These are phyloP conservation scores for Oreochromis spilurus DNA, from an alignment of 2,113 vertebrate genomes.

Conservation along the genomic window DNA sequence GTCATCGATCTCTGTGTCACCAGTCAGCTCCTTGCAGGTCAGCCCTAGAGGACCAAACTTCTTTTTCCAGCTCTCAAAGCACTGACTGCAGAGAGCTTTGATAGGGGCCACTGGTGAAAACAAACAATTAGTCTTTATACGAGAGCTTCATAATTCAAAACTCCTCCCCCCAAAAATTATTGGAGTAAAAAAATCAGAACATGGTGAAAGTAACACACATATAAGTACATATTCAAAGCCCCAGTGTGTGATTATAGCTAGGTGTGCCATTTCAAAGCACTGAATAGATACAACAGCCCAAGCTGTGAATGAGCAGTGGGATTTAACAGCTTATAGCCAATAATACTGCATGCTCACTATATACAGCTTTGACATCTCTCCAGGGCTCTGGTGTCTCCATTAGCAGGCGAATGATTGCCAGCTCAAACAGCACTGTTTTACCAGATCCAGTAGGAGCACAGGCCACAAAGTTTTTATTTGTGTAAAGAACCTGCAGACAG, in stretches of 20 bases:
- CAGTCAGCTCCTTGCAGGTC: conserved; percentile 92
- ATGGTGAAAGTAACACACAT: neutral
- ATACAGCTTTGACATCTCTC: conserved; percentile 91
- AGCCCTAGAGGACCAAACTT: conserved; percentile 93
- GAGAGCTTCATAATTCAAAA: neutral
- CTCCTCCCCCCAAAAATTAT: neutral
- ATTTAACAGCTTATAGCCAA: neutral
- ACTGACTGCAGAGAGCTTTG: conserved; percentile 95
- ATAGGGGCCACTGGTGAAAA: conserved; percentile 89
- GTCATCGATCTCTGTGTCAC: conserved; percentile 93
- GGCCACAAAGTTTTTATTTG: conserved; percentile 88
- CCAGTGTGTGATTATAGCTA: neutral
- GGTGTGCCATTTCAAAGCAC: neutral
- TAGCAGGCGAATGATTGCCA: conserved; percentile 90
- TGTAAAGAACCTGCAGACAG: conserved; percentile 87
- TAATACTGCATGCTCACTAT: conserved; percentile 56
- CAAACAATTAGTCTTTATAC: neutral
- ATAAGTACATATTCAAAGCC: neutral
- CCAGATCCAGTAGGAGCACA: conserved; percentile 96
- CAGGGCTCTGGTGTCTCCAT: conserved; percentile 89
- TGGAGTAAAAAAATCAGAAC: neutral
- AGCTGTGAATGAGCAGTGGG: neutral
- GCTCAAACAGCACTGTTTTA: conserved; percentile 93
- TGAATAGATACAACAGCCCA: neutral
- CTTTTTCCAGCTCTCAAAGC: conserved; percentile 90